Base-by-base conservation (phyloP, 2,888 invertebrate species). In the Sicus ferrugineus region DNA sequence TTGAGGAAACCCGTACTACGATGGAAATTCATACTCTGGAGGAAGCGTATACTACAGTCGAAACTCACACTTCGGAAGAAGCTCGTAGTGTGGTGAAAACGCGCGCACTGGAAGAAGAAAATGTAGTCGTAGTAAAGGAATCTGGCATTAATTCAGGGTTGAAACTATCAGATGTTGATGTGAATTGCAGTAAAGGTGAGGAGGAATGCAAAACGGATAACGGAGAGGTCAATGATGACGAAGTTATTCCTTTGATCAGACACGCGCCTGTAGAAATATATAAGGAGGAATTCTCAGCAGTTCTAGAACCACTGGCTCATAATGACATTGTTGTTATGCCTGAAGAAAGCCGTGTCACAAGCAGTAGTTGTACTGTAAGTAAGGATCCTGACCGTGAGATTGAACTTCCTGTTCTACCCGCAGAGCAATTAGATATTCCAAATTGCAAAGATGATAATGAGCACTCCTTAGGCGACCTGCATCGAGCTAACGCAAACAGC, bases 231-330 rank as follows among this genome's bases (percentile, higher is more conserved):
- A 42, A 26, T 67, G 46, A 58, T 58, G 67, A 67, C 19, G 67
- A 67, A 42, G 34, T 59, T 31, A 67, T 70, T 34, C 70, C 70
- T 11, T 19, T 64, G 11, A 70, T 70, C 26, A 63, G 38, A 38
- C 67, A 70, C 50, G 62, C 70, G 28, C 70, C 70, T 2, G 67
- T 70, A 2, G 70, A 70, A 46, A 42, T 70, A 3, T 70, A 54
- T 46, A 38, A 59, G 14, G 59, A 52, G 1, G 56, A 64, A 21
- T 52, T n/a, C 28, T 6, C 26, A 21, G 28, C 23, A 9, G 28
- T 26, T 19, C 28, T 54, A 23, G 28, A 54, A 28, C 28, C 54
- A 54, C 28, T 54, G 11, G 3, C 26, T 23, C 1, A 54, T 54
- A 54, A 54, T 28, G 26, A 26, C 28, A 14, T 26, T 7, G 6